Base-by-base conservation (phyloP, 2,797 vertebrate species). In the Anomalospiza imberbis region DNA sequence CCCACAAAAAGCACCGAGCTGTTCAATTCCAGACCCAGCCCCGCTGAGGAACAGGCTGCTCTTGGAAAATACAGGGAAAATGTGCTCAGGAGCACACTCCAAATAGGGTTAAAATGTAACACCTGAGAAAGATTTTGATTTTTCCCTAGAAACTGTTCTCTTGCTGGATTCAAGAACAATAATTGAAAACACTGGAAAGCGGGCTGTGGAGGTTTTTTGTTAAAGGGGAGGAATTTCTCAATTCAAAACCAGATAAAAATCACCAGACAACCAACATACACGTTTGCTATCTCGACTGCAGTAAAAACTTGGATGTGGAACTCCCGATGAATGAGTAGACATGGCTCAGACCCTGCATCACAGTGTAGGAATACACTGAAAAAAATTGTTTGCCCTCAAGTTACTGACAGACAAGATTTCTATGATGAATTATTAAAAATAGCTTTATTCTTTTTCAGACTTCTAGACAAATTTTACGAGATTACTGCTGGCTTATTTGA, bases 271-370 rank as follows among this genome's bases (percentile, higher is more conserved):
- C 38, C 29, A 50, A 34, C 47, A 36, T 5, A 3, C 0, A 28
- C 0, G 0, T 54, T 36, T 0, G 0, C 31, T 29, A 22, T 28
- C 57, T 77, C 0, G 0, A 51, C 45, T 61, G 42, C 38, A 80
- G 44, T 38, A 11, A 72, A 70, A 91, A 87, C 67, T 88, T 74
- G 6, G 7, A 62, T 34, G 73, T n/a, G 85, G 58, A 84, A 95
- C 73, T n/a, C 65, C 51, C 0, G 0, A 71, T 42, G 67, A 85
- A 74, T 10, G 57, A 75, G 73, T 3, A 83, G 54, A 75, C n/a
- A 17, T 1, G 7, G 73, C 38, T 88, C 76, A 61, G 78, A 22
- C 36, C 24, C 25, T 11, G 5, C 8, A 60, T n/a, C 66, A 22
- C 3, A 29, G 36, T 4, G 44, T 3, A 70, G 58, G 7, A 61